Percentiles rank a stretch among this genome's conserved stretches.
Conservation (phyloP, 2,113 vertebrate genomes). For the Laticauda colubrina region DNA sequence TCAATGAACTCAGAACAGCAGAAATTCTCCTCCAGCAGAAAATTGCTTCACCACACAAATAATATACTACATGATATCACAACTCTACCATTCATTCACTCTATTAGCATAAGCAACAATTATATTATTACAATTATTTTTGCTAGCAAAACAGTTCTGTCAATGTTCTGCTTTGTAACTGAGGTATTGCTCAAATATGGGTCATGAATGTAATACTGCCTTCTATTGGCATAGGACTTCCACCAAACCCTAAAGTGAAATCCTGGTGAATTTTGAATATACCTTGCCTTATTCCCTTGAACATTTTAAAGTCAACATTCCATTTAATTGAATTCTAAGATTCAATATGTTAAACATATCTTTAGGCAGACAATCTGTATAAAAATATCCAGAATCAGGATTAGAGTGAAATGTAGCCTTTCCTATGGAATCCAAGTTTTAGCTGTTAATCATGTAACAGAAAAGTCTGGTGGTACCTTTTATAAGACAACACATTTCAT, state of each 20-base stretch:
- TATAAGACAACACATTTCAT: background rate
- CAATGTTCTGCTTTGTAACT: background rate
- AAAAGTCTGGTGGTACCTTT: background rate
- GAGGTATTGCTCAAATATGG: background rate
- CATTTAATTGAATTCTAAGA: background rate
- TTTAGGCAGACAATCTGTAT: background rate
- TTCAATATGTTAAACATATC: background rate
- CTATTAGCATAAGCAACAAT: background rate
- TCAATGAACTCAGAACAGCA: background rate
- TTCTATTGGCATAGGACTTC: background rate
- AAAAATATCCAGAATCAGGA: background rate
- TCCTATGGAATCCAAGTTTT: background rate
- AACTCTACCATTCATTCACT: background rate
- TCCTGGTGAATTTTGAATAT: background rate
- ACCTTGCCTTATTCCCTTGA: background rate
- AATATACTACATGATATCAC: background rate
- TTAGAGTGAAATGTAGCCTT: background rate
- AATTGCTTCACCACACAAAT: background rate
- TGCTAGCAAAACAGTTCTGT: background rate
- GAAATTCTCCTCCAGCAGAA: background rate
- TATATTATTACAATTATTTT: background rate
- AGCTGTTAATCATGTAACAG: background rate
- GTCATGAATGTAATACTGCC: background rate
- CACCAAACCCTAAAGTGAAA: background rate
- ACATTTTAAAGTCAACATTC: background rate